phyloP scores from a whole-genome alignment of 2,113 vertebrate genomes.

The Danio rerio region DNA sequence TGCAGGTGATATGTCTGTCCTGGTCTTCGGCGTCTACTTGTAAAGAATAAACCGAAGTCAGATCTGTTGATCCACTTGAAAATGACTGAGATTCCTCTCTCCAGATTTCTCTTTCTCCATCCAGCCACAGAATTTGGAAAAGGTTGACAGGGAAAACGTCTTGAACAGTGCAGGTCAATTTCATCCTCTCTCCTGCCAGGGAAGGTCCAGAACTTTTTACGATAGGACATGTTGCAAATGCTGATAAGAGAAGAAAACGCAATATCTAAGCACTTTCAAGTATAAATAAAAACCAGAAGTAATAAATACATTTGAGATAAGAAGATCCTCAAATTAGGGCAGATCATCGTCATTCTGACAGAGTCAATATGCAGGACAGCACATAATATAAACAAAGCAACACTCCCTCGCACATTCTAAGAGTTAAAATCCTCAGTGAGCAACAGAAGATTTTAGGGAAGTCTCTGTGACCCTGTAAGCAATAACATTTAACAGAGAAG shows the following conservation, averaged over 20 bases:
- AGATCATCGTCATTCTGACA: slow-evolving; percentile 1
- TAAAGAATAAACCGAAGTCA: slow-evolving; percentile 40
- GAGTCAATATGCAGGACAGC: not conserved
- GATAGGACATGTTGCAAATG: slow-evolving; percentile 55
- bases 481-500: slow-evolving; percentile 7
- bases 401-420: not conserved
- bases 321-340: not conserved
- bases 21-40: not conserved
- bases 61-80: slow-evolving; percentile 15
- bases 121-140: slow-evolving; percentile 56
- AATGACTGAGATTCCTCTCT: slow-evolving; percentile 1
- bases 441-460: slow-evolving; percentile 7
- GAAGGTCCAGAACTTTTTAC: slow-evolving; percentile 42
- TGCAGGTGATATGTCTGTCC: slow-evolving; percentile 52
- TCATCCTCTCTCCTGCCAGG: slow-evolving; percentile 39
- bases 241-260: slow-evolving; percentile 41
- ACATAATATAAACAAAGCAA: slow-evolving; percentile 7
- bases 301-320: not conserved
- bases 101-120: slow-evolving; percentile 24
- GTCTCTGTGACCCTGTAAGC: not conserved
- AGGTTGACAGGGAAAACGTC: slow-evolving; percentile 49
- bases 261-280: not conserved
- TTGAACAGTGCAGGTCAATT: slow-evolving; percentile 48
- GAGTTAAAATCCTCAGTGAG: not conserved
- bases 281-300: not conserved